These are phyloP conservation scores for Pandemis corylana DNA, from an alignment of 2,888 invertebrate species.

Conservation along the genomic window DNA sequence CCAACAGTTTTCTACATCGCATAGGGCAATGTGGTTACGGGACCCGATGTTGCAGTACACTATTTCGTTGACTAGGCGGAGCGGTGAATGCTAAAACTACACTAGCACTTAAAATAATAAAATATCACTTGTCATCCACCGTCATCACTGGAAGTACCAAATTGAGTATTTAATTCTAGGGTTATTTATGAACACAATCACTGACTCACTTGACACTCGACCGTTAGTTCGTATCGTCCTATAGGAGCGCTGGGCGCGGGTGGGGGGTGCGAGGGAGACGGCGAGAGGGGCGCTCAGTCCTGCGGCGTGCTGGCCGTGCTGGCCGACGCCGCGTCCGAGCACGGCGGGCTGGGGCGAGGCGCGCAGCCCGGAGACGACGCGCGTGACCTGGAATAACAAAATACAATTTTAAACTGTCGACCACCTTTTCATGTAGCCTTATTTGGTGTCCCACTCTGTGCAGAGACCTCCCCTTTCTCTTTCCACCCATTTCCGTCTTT, in stretches of 20 bases:
- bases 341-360: conserved; percentile 55
- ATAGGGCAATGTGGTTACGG: conserved; percentile 24
- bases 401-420: not conserved
- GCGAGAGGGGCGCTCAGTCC: conserved; percentile 49
- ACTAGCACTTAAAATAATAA: conserved; percentile 51
- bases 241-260: conserved; percentile 3
- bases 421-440: too few relatives aligned
- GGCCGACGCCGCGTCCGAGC: conserved; percentile 53
- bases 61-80: conserved; percentile 81
- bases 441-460: too few relatives aligned
- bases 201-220: conserved; percentile 53
- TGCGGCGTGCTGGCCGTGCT: conserved; percentile 52
- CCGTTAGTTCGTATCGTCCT: conserved; percentile 12
- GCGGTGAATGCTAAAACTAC: conserved; percentile 53
- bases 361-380: conserved; percentile 57
- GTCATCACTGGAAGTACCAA: conserved; percentile 75
- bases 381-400: conserved; percentile 60
- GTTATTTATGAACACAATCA: conserved; percentile 72
- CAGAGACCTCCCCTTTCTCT: too few relatives aligned
- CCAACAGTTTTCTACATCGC: conserved; percentile 31
- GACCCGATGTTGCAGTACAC: conserved; percentile 49
- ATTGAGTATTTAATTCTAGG: conserved; percentile 52
- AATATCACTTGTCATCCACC: conserved; percentile 79
- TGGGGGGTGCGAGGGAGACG: conserved; percentile 6
- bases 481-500: too few relatives aligned